Base-by-base conservation (phyloP, 2,888 invertebrate species). In the Lithophane socia region DNA sequence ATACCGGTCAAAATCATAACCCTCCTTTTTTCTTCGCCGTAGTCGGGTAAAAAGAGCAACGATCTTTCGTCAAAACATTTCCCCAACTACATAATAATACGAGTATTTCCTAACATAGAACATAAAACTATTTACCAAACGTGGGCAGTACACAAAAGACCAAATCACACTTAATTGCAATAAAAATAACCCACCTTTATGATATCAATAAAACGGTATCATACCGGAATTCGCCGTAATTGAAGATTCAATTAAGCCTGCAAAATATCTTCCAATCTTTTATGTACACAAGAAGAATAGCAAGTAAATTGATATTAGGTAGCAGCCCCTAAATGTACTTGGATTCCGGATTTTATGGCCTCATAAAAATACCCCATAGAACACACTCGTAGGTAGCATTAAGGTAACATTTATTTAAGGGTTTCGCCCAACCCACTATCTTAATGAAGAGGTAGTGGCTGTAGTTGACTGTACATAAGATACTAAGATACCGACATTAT, bases 311-410 rank as follows among this genome's bases (percentile, higher is more conserved):
- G 83, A 88, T 81, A 88, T 86, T 73, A 88, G 86, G 86, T 82
- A 86, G 80, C 76, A 67, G 44, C 79, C 81, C 77, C 79, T 80
- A 79, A 84, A 86, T 79, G 73, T 86, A 82, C 88, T 83, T 76
- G 78, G 85, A 83, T 85, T 85, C 69, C 69, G 85, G 76, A 82
- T 84, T 87, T 86, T 88, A 87, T 88, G 75, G 72, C 67, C 74
- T 79, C 88, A 80, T 88, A 86, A 87, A 87, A 87, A 83, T 88
- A 82, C 78, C 87, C 87, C 88, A 85, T 88, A 83, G 86, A 86
- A 80, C 61, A 75, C 78, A 82, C 88, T 77, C 75, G 84, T 82
- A 83, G 84, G 80, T 72, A 75, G 84, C 80, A 78, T 84, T 86
- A 81, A 85, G 85, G 88, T 86, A 80, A 83, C 74, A 77, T 85